Percentiles rank a stretch among this genome's conserved stretches.
Evolutionary conservation across 1,140 invertebrate species (phyloP).

Genomic region (Eurosta solidaginis): DNA sequence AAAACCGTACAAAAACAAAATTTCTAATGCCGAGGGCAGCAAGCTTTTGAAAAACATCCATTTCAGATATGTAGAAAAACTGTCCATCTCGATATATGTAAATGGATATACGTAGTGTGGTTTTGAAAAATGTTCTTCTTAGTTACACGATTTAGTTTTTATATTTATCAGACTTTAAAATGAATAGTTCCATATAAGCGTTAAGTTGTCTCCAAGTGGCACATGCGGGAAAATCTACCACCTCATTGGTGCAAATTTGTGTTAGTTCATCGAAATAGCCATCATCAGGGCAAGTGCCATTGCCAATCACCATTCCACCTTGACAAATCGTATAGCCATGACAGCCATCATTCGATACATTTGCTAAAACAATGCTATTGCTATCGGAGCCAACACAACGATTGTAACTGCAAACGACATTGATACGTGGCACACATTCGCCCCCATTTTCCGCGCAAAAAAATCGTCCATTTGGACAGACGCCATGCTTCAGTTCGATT

Average conservation of each 20-base stretch:
- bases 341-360: slow-evolving; percentile 46
- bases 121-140: too few relatives aligned
- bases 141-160: too few relatives aligned
- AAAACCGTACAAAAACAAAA: too few relatives aligned
- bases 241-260: slow-evolving; percentile 44
- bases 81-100: too few relatives aligned
- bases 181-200: too few relatives aligned
- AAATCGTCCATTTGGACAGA: slow-evolving; percentile 43
- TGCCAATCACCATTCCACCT: slow-evolving; percentile 44
- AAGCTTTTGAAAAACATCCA: too few relatives aligned
- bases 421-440: slow-evolving; percentile 44
- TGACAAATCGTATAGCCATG: slow-evolving; percentile 47
- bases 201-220: too few relatives aligned
- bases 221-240: slow-evolving; percentile 46
- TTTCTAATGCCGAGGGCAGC: too few relatives aligned
- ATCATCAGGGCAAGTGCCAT: slow-evolving; percentile 42
- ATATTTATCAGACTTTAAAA: too few relatives aligned
- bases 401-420: slow-evolving; percentile 43
- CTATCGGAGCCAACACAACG: slow-evolving; percentile 48
- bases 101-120: too few relatives aligned
- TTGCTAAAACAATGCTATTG: slow-evolving; percentile 45
- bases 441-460: slow-evolving; percentile 41
- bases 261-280: slow-evolving; percentile 50
- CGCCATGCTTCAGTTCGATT: slow-evolving; percentile 42
- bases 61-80: too few relatives aligned